Evolutionary conservation across 2,113 vertebrate species (phyloP).

Genomic region (Microtus oregoni): DNA sequence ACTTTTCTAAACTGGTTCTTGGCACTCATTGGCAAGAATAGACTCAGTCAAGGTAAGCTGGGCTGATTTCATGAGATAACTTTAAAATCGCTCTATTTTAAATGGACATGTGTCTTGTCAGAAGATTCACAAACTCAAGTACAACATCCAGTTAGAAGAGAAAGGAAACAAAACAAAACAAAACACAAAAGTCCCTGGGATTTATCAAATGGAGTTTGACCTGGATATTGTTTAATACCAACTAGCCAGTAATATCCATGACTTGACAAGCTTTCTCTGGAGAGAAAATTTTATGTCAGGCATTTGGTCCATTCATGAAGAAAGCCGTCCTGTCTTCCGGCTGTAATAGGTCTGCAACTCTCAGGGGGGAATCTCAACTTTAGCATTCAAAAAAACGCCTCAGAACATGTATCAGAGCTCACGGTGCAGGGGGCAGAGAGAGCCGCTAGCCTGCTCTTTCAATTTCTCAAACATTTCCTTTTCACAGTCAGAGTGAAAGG

Average conservation of each 20-base stretch:
- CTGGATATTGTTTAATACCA: conserved; percentile 46
- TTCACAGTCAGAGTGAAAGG: not conserved
- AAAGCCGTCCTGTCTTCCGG: not conserved
- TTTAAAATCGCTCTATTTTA: not conserved
- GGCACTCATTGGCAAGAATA: not conserved
- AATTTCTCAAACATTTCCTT: conserved; percentile 20
- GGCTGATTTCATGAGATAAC: not conserved
- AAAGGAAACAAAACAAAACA: not conserved
- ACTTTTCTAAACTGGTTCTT: not conserved
- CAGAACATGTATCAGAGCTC: not conserved
- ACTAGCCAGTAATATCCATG: not conserved
- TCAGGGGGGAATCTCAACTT: not conserved
- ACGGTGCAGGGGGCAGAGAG: fast-evolving
- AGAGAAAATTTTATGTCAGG: not conserved
- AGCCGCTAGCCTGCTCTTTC: not conserved
- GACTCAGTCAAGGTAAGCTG: conserved; percentile 7
- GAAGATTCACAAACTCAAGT: conserved; percentile 39
- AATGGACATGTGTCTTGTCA: conserved; percentile 32
- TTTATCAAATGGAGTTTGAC: conserved; percentile 45
- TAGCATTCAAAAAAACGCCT: not conserved
- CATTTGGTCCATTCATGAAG: not conserved
- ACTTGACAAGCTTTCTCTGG: conserved; percentile 8
- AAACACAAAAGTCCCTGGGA: conserved; percentile 47
- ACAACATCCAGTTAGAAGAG: conserved; percentile 19
- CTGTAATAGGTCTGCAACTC: not conserved